Evolutionary conservation across 2,797 vertebrate species (phyloP), one percentile per base, ranked within the genome.

Genomic region (Siniperca undulata): DNA sequence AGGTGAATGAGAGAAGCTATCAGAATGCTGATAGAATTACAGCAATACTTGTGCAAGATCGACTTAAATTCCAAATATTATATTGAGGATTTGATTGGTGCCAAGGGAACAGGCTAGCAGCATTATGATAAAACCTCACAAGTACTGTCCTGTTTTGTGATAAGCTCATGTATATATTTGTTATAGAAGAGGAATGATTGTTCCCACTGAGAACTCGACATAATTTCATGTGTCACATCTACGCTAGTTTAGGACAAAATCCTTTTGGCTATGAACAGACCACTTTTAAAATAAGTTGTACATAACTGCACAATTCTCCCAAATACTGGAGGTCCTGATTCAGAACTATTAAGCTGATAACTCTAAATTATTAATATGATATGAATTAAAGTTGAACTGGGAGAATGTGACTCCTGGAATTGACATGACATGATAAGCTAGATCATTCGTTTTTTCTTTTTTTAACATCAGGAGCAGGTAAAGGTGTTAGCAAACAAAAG

Each of bases 1-100:
- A 30, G 50, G 17, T 20, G 69, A 72, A 58, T 27, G 27, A 50
- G 60, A 76, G 16, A 74, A 74, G 34, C n/a, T 30, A 27, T 2
- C 24, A 14, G 34, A 50, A 27, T 16, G 12, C 27, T 22, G 20
- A 48, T 16, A 9, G 36, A 55, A 6, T 65, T 27, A 46, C 62
- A 75, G 40, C 38, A 75, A 52, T 19, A 62, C 7, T 53, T 17
- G 13, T 62, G 38, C 27, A 56, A 75, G 19, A 67, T 4, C 7
- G 48, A 59, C n/a, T 60, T 24, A 6, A 61, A 65, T 65, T 64
- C 40, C 71, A 67, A 24, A 46, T 48, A 50, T 38, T 20, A 50
- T 20, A 59, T 30, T 40, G 9, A 71, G 42, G 12, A 58, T 55
- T 14, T 16, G 17, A 53, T 64, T 27, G 7, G 55, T 34, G 24